These are phyloP conservation scores for Pituophis catenifer DNA, from an alignment of 2,113 vertebrate species.

Conservation along the genomic window DNA sequence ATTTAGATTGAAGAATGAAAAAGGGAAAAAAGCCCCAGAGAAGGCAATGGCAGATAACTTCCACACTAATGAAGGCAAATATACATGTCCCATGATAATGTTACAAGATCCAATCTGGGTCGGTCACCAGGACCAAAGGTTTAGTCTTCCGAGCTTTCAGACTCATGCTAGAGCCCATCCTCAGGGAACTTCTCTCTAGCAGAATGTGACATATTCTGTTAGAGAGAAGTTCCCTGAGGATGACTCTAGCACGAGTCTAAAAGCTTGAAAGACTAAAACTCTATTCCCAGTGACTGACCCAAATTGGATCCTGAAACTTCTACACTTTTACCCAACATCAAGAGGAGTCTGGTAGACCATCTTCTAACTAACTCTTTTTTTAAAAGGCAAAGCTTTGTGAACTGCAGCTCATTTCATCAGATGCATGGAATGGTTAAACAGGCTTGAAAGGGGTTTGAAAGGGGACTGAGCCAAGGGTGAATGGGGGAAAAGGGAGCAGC, in stretches of 20 bases:
- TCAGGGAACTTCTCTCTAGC: not conserved
- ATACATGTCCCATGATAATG: not conserved
- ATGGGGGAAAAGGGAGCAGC: not conserved
- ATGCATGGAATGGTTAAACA: not conserved
- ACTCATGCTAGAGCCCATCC: not conserved
- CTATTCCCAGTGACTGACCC: not conserved
- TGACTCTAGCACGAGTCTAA: not conserved
- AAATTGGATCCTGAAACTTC: not conserved
- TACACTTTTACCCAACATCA: not conserved
- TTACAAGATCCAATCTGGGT: not conserved
- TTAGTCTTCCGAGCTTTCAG: not conserved
- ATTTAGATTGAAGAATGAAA: not conserved
- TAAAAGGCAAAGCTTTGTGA: not conserved
- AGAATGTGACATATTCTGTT: not conserved
- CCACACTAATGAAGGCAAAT: not conserved
- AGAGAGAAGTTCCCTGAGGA: not conserved
- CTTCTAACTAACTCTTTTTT: not conserved
- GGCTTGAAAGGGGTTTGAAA: not conserved
- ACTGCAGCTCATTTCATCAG: not conserved
- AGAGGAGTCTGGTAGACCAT: not conserved
- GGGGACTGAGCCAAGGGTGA: not conserved
- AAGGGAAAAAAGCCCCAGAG: not conserved
- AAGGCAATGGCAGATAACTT: not conserved
- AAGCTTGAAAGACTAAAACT: not conserved
- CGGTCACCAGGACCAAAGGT: not conserved